These are phyloP conservation scores for Ctenochaetus hawaiiensis DNA, from an alignment of 2,797 vertebrate genomes.

Conservation along the genomic window DNA sequence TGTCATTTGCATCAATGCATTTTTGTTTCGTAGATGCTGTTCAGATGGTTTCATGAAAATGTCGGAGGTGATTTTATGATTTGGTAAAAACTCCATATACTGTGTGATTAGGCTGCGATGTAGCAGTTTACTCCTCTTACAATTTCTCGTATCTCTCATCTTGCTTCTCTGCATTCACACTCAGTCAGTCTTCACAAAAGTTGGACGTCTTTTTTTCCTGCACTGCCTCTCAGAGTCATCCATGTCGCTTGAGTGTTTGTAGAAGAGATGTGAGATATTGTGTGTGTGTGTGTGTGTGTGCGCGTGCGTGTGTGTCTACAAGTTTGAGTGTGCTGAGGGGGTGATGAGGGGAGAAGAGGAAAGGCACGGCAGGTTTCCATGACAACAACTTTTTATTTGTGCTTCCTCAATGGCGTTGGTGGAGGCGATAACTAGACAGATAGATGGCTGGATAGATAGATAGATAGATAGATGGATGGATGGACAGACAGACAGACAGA, in stretches of 20 bases:
- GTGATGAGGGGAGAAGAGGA: conserved; percentile 67
- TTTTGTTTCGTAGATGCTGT: neutral
- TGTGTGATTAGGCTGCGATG: neutral
- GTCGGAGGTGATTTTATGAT: neutral
- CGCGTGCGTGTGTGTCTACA: conserved; percentile 20
- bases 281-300: neutral
- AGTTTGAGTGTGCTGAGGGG: conserved; percentile 60
- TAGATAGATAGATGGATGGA: conserved; percentile 32
- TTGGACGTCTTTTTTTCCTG: conserved; percentile 28
- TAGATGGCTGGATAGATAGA: conserved; percentile 37
- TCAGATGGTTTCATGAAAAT: neutral
- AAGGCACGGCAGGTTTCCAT: conserved; percentile 81
- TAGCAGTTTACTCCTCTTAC: conserved; percentile 8
- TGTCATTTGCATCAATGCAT: neutral
- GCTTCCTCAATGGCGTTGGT: conserved; percentile 75
- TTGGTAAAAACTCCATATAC: neutral
- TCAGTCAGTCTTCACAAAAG: conserved; percentile 28
- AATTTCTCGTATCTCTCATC: neutral
- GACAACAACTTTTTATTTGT: conserved; percentile 83
- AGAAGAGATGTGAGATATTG: conserved; percentile 35
- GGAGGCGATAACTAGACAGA: conserved; percentile 41
- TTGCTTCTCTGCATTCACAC: conserved; percentile 15
- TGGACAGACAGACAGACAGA: conserved; percentile 43
- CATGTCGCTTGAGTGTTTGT: conserved; percentile 53
- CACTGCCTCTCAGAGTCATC: conserved; percentile 47